Conservation (phyloP, 2,797 vertebrate species). For the Cirrhinus mrigala region DNA sequence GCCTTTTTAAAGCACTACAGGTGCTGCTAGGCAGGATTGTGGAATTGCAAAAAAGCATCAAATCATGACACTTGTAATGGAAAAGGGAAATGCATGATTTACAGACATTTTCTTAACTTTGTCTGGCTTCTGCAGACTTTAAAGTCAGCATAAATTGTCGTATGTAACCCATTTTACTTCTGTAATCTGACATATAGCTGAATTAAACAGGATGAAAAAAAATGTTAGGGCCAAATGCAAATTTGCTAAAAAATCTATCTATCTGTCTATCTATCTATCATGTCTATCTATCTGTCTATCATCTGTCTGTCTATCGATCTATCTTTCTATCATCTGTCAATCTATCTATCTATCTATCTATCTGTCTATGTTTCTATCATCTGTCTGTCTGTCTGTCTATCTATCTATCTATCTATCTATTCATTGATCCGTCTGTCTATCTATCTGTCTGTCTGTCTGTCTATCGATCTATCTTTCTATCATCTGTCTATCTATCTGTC, state of each 20-base stretch:
- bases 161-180: neutral
- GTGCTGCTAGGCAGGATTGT: slow-evolving; percentile 24
- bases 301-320: too few species aligned
- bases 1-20: slow-evolving; percentile 31
- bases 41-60: slow-evolving; percentile 14
- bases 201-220: neutral
- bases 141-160: neutral
- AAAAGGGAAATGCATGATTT: slow-evolving; percentile 16
- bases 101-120: slow-evolving; percentile 19
- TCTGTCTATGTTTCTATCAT: too few species aligned
- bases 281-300: too few species aligned
- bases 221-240: neutral
- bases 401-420: too few species aligned
- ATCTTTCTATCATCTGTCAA: too few species aligned
- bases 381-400: too few species aligned
- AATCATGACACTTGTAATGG: slow-evolving; percentile 23
- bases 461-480: too few species aligned
- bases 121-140: slow-evolving; percentile 1
- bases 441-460: too few species aligned
- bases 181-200: neutral
- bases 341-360: too few species aligned
- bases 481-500: too few species aligned
- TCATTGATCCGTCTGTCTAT: too few species aligned
- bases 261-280: too few species aligned
- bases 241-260: neutral